Base-by-base conservation (phyloP, 2,113 vertebrate genomes). In the Tychaedon coryphoeus region DNA sequence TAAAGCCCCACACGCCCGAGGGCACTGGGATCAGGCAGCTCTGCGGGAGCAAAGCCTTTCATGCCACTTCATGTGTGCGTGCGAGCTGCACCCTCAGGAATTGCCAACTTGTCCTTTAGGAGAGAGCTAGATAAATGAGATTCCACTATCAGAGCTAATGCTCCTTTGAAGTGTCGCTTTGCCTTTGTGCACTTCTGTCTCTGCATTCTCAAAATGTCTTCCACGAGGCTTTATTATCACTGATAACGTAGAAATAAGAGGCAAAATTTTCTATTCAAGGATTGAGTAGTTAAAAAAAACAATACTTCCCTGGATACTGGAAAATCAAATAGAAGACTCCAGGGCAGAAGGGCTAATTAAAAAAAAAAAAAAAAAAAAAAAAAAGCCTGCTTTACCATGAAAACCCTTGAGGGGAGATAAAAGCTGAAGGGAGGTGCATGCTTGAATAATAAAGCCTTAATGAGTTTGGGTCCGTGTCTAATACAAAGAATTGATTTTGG, bases 311-410 rank as follows among this genome's bases (percentile, higher is more conserved):
- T 80, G 72, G 51, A 69, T 86, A 73, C 72, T 83, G 47, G 42
- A 93, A 95, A 96, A 97, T 97, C 70, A 96, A 91, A 89, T 65
- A 81, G 60, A 95, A 90, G 70, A 60, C 88, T 92, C 51, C 45
- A 79, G 88, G 94, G 88, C 83, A 95, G 53, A 95, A 81, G 58
- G 80, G 82, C 76, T 97, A 95, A 96, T 96, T 95, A 87, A 93
- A 95, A 95, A 95, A 88, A 84, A 56, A 81, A 36, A 36, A 36
- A 36, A 33, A 34, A 48, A n/a, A 50, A 18, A 42, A 18, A 42
- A 22, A 33, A 86, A 66, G 28, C 58, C 62, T 93, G 56, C 69
- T 88, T 86, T 87, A 53, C 82, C 87, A 17, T 73, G 85, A 94
- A 96, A 97, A 81, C 76, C 86, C 95, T 88, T 72, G 85, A 93